Percentiles rank a stretch among this genome's conserved stretches.
Evolutionary conservation across 2,797 vertebrate genomes (phyloP).

Genomic region (Gorsachius magnificus): DNA sequence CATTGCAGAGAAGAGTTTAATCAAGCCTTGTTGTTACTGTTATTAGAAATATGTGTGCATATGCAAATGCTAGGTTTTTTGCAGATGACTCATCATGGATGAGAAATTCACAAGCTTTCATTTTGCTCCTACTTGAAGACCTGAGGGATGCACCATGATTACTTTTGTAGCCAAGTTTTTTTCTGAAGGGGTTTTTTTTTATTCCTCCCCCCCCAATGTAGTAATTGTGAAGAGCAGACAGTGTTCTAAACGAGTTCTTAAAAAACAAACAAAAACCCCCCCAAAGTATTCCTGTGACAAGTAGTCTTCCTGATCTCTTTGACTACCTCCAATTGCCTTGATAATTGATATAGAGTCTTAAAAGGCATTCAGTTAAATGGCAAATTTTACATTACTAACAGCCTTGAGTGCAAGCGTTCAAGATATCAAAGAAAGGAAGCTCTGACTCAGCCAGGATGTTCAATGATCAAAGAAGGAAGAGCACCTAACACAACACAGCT

Average conservation of each 20-base stretch:
- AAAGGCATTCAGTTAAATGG: neutral
- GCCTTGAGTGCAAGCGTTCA: neutral
- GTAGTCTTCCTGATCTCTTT: neutral
- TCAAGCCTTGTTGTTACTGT: neutral
- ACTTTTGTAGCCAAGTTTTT: neutral
- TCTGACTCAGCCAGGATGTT: slow-evolving; percentile 15
- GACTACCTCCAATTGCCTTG: neutral
- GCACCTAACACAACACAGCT: slow-evolving; percentile 6
- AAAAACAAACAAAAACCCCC: neutral
- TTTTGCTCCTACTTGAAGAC: neutral
- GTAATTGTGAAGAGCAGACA: neutral
- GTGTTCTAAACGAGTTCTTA: neutral
- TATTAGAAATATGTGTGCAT: neutral
- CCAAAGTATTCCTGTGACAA: neutral
- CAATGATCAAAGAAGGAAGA: neutral
- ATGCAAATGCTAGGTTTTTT: neutral
- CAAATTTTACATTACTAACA: neutral
- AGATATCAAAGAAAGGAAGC: slow-evolving; percentile 9
- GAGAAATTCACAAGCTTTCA: neutral
- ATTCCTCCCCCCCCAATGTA: neutral
- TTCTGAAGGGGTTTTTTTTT: neutral
- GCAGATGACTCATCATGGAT: neutral
- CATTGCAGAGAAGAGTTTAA: neutral
- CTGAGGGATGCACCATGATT: neutral
- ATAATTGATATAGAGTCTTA: neutral